Percentiles rank a stretch among this genome's conserved stretches.
Conservation (phyloP, 2,113 vertebrate species). For the Bagarius yarrelli region DNA sequence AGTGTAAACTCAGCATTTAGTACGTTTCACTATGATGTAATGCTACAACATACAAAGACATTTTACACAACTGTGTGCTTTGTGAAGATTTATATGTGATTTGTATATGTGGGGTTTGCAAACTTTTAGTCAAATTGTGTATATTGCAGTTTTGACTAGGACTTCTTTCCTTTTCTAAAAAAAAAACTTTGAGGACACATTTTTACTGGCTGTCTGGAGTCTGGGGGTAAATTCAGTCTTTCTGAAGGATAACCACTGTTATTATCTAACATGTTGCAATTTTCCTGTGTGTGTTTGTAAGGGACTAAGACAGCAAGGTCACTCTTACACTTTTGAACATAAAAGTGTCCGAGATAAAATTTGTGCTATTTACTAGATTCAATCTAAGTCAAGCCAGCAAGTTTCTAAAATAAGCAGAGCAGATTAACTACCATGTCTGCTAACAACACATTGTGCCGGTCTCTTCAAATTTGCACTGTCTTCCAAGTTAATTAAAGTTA, state of each 20-base stretch:
- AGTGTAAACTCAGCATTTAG: no score
- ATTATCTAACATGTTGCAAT: not conserved
- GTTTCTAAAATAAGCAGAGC: not conserved
- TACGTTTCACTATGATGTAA: no score
- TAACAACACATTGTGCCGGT: not conserved
- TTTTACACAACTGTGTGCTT: no score
- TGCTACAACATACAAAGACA: no score
- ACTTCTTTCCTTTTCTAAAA: not conserved
- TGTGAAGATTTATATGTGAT: no score
- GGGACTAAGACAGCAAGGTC: not conserved
- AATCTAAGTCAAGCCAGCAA: not conserved
- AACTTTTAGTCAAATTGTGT: no score
- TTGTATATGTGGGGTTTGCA: no score
- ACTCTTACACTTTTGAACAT: not conserved
- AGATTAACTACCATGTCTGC: not conserved
- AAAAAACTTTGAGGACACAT: not conserved
- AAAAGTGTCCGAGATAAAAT: not conserved
- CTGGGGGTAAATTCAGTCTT: not conserved
- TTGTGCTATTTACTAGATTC: not conserved
- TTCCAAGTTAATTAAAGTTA: slow-evolving; percentile 28
- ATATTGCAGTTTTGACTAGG: not conserved
- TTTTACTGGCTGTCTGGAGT: no score
- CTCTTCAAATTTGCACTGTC: not conserved
- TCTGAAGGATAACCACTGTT: not conserved
- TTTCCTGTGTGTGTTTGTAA: not conserved